These are phyloP conservation scores for Ploceus nigricollis DNA, from an alignment of 2,113 vertebrate genomes.

Conservation along the genomic window DNA sequence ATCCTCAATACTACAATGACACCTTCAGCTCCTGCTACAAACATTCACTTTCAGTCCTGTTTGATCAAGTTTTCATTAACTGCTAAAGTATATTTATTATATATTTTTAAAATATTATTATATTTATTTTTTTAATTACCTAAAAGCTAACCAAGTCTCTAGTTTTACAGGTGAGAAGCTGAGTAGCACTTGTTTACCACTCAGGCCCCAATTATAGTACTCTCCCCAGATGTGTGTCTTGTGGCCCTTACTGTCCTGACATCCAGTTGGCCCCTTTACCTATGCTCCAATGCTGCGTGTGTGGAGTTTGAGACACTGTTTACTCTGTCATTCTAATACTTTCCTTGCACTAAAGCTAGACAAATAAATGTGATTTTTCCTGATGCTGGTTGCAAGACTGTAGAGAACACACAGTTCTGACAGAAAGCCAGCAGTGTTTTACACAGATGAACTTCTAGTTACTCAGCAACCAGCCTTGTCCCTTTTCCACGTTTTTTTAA, in stretches of 20 bases:
- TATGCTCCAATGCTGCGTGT: accelerated
- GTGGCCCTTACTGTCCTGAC: neutral
- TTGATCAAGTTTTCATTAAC: neutral
- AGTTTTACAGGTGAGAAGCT: neutral
- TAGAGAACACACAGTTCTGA: neutral
- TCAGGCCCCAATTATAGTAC: neutral
- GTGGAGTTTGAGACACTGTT: neutral
- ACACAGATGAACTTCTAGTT: neutral
- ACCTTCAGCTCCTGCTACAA: neutral
- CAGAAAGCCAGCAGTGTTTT: neutral
- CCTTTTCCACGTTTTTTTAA: neutral
- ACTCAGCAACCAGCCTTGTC: neutral
- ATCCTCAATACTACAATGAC: neutral
- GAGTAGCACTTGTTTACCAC: neutral
- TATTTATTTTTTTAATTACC: neutral
- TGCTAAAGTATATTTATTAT: neutral
- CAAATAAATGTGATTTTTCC: neutral
- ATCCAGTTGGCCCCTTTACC: neutral
- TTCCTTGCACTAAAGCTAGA: neutral
- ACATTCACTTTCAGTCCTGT: neutral
- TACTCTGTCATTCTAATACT: neutral
- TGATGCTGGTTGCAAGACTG: neutral
- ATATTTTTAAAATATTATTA: neutral
- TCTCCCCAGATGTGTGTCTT: neutral
- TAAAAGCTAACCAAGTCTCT: neutral